Evolutionary conservation across 1,140 invertebrate genomes (phyloP), one percentile per base, ranked within the genome.

Genomic region (Patella vulgata): DNA sequence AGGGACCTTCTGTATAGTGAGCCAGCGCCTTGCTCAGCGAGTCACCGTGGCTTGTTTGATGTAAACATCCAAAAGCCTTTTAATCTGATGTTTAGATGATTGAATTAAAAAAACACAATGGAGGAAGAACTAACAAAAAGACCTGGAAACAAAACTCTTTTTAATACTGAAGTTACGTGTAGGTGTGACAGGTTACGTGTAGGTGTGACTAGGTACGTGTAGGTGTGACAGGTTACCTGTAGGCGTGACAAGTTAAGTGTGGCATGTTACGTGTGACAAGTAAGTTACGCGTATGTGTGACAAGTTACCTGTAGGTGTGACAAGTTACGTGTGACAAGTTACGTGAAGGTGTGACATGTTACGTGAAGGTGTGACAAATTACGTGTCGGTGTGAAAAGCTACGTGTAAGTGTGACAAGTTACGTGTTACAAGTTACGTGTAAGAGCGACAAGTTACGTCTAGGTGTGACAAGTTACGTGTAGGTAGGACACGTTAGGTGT

Each of bases 151-250:
- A n/a, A n/a, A n/a, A 1, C 12, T 11, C 46, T 25, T 25, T 25
- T 25, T 21, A 48, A 11, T 25, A 17, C 17, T 19, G 50, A 11
- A 19, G 11, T 28, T 19, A 31, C n/a, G 50, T 19, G 50, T 19
- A 31, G 11, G 50, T 31, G 50, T 52, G 50, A n/a, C n/a, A 31
- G 27, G 30, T 28, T 52, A 31, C 19, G 50, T 50, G 8, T 50
- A 4, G 27, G 47, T 50, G 21, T 50, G 47, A 28, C 25, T 50
- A n/a, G 5, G 21, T 50, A 28, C 36, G 50, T 19, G 50, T 17
- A 19, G 17, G 27, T n/a, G 50, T 52, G 50, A 21, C 28, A 31
- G 50, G 9, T 14, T 31, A 31, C 21, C 28, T 52, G 50, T 19
- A 12, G n/a, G 50, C 19, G 50, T 52, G 27, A 19, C 6, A 31